A percentile compares a stretch with the other conserved stretches of the same genome.
phyloP scores from a whole-genome alignment of 2,797 vertebrate genomes.

The Arremon brunneinucha region DNA sequence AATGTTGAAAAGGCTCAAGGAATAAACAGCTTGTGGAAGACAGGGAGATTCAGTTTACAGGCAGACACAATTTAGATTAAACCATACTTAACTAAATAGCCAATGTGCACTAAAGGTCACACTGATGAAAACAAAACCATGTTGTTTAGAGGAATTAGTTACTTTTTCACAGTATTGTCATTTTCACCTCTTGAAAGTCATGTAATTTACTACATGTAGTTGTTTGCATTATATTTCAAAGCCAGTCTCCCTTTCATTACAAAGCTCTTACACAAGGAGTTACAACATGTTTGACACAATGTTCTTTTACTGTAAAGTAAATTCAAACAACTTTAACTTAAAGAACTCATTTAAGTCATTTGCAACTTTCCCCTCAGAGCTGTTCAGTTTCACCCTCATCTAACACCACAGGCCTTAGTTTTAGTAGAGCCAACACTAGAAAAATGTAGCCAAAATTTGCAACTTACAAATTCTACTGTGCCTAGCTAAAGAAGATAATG shows the following conservation, averaged over 20 bases:
- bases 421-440: background rate
- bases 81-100: background rate
- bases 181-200: background rate
- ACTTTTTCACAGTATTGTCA: background rate
- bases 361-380: background rate
- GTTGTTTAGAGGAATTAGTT: background rate
- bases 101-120: background rate
- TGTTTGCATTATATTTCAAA: background rate
- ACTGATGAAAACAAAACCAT: background rate
- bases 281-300: background rate
- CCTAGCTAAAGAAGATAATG: fast-evolving
- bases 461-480: background rate
- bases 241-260: background rate
- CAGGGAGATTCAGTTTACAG: background rate
- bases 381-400: too few species aligned
- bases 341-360: background rate
- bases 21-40: background rate
- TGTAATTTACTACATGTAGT: background rate
- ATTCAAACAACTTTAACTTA: background rate
- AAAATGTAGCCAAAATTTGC: background rate
- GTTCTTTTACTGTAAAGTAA: background rate
- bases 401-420: background rate
- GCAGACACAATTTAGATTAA: background rate
- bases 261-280: fast-evolving
- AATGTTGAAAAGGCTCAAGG: background rate